Conservation (phyloP, 1,140 invertebrate genomes). For the Drosophila simulans region DNA sequence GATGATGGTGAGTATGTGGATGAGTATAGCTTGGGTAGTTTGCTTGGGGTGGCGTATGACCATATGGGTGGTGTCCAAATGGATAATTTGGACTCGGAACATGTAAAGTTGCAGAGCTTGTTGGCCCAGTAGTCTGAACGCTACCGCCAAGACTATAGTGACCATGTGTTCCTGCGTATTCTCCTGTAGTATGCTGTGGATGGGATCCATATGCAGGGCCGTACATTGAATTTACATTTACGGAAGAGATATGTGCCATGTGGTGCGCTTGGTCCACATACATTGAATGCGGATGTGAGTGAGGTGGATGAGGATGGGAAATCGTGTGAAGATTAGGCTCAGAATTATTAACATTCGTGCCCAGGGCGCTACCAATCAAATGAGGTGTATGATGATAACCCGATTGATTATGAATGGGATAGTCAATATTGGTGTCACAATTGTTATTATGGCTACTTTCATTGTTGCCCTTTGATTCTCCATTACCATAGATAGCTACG, state of each 20-base stretch:
- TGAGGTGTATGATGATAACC: slow-evolving; percentile 69
- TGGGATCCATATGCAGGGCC: slow-evolving; percentile 41
- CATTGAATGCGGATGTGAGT: slow-evolving; percentile 66
- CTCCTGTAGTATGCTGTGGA: slow-evolving; percentile 48
- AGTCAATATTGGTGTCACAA: slow-evolving; percentile 29
- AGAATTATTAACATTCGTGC: slow-evolving; percentile 40
- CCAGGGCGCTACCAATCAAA: slow-evolving; percentile 57
- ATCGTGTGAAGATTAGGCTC: slow-evolving; percentile 46
- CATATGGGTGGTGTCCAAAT: slow-evolving; percentile 53
- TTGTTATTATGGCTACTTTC: slow-evolving; percentile 26
- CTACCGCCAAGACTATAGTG: slow-evolving; percentile 25
- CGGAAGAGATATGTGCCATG: slow-evolving; percentile 57
- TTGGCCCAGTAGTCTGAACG: slow-evolving; percentile 36
- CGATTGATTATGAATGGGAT: slow-evolving; percentile 44
- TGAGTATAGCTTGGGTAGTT: slow-evolving; percentile 59
- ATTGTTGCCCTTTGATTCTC: slow-evolving; percentile 8
- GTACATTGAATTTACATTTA: slow-evolving; percentile 68
- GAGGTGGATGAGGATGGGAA: slow-evolving; percentile 42
- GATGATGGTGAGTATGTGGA: slow-evolving; percentile 44
- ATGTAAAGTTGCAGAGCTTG: slow-evolving; percentile 69
- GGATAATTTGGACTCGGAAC: slow-evolving; percentile 82
- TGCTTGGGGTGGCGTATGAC: slow-evolving; percentile 49
- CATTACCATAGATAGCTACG: slow-evolving; percentile 36
- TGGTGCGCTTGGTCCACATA: slow-evolving; percentile 76
- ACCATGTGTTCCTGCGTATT: slow-evolving; percentile 21